phyloP scores from a whole-genome alignment of 2,888 invertebrate species.

The Eupithecia inturbata region DNA sequence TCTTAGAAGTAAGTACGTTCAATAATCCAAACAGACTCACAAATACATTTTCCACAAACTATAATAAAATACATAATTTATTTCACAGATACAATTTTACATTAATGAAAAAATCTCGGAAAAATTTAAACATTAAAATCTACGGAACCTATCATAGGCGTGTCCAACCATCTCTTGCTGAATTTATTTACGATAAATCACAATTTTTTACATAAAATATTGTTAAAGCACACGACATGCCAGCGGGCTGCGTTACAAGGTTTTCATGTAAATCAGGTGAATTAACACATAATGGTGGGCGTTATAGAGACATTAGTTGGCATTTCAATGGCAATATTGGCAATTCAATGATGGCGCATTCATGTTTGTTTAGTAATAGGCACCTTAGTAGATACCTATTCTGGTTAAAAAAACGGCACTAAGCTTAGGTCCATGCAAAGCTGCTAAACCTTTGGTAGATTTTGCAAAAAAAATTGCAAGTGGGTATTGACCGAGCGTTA shows the following conservation, averaged over 20 bases:
- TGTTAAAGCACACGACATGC: conserved; percentile 21
- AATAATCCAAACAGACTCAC: neutral
- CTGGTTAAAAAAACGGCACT: neutral
- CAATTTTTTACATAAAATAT: conserved; percentile 37
- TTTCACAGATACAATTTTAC: neutral
- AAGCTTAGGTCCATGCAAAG: neutral
- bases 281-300: conserved; percentile 32
- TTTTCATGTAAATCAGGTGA: conserved; percentile 27
- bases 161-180: neutral
- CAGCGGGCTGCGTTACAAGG: neutral
- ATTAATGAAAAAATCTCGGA: neutral
- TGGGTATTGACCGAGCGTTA: no score
- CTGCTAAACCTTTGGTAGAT: neutral
- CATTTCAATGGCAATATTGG: conserved; percentile 14
- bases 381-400: neutral
- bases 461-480: neutral
- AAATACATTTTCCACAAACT: neutral
- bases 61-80: neutral
- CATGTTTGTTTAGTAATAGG: conserved; percentile 13
- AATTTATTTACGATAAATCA: neutral
- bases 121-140: neutral
- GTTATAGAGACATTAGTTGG: conserved; percentile 14
- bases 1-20: neutral
- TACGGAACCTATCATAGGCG: conserved; percentile 1
- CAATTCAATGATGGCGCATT: conserved; percentile 7